Evolutionary conservation across 1,140 invertebrate species (phyloP).

Genomic region (Lutraria rhynchaena): DNA sequence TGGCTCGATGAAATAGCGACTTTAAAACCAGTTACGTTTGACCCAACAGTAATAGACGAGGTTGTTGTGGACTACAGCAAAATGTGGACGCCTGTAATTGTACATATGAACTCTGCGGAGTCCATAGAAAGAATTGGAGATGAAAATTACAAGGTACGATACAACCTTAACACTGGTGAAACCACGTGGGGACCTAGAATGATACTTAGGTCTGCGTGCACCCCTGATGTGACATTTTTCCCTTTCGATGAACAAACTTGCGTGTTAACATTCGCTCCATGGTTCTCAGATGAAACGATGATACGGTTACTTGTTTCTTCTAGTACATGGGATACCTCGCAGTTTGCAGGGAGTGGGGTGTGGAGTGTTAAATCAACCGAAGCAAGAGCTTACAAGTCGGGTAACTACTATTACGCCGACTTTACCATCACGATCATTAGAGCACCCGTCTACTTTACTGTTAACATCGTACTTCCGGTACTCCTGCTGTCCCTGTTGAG

Average conservation of each 20-base stretch:
- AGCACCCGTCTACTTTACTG: constrained; percentile 32
- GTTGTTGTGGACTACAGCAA: background rate
- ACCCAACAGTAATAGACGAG: background rate
- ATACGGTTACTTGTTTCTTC: background rate
- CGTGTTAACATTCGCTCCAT: constrained; percentile 3
- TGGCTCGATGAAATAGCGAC: constrained; percentile 17
- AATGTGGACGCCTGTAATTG: constrained; percentile 36
- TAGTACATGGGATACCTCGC: background rate
- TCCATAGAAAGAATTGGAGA: constrained; percentile 31
- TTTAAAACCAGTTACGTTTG: background rate
- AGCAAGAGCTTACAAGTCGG: background rate
- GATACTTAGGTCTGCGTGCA: constrained; percentile 32
- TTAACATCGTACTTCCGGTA: constrained; percentile 47
- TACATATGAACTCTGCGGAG: constrained; percentile 15
- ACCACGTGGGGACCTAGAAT: constrained; percentile 27
- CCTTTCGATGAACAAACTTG: constrained; percentile 44
- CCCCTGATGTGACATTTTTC: constrained; percentile 32
- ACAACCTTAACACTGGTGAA: background rate
- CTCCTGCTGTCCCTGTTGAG: constrained; percentile 35
- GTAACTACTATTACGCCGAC: constrained; percentile 33
- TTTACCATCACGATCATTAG: constrained; percentile 47
- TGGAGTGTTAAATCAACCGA: constrained; percentile 17
- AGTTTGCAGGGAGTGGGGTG: background rate
- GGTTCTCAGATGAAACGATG: background rate
- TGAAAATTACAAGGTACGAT: constrained; percentile 17